Conservation (phyloP, 2,888 invertebrate genomes). For the Chymomyza fuscimana region DNA sequence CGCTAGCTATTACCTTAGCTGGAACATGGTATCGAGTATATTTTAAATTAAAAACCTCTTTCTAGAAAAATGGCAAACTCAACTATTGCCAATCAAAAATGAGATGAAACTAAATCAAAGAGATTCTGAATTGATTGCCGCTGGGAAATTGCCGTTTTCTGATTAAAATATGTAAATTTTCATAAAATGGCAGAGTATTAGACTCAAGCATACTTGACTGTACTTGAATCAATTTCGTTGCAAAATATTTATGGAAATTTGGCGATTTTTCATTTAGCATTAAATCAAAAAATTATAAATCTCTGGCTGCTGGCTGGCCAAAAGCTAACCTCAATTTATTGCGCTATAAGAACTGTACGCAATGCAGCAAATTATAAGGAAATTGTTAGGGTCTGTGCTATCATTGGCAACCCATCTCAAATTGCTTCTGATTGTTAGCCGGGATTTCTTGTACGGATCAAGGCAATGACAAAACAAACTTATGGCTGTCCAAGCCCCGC, state of each 20-base stretch:
- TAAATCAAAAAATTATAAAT: slow-evolving; percentile 20
- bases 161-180: slow-evolving; percentile 68
- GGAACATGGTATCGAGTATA: not conserved
- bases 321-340: slow-evolving; percentile 14
- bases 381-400: slow-evolving; percentile 27
- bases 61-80: not conserved
- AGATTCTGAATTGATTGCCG: slow-evolving; percentile 48
- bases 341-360: slow-evolving; percentile 28
- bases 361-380: slow-evolving; percentile 25
- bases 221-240: not conserved
- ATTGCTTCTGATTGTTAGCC: slow-evolving; percentile 33
- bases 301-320: not conserved
- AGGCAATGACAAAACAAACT: slow-evolving; percentile 39
- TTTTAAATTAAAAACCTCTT: not conserved
- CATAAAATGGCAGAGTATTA: slow-evolving; percentile 24
- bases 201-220: not conserved
- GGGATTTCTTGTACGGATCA: slow-evolving; percentile 31
- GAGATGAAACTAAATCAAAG: slow-evolving; percentile 4
- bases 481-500: slow-evolving; percentile 1
- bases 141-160: slow-evolving; percentile 54
- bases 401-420: slow-evolving; percentile 47
- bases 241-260: slow-evolving; percentile 17
- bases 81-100: slow-evolving; percentile 1
- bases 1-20: not conserved
- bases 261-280: not conserved